Base-by-base conservation (phyloP, 2,113 vertebrate species). In the Myotis yumanensis region DNA sequence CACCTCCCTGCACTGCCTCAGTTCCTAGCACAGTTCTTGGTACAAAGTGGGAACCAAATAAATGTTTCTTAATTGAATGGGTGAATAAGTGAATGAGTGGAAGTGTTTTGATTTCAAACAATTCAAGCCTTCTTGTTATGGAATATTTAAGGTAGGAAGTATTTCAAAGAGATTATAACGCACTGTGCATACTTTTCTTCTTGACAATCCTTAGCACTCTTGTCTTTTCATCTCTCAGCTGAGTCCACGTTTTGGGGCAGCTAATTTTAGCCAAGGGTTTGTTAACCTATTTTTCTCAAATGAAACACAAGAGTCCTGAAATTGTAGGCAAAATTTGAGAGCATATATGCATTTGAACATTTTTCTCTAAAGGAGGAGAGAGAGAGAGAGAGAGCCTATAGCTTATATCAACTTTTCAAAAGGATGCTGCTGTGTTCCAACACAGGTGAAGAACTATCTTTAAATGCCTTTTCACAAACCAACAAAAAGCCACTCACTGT, bases 391-490 rank as follows among this genome's bases (percentile, higher is more conserved):
- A 37, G 22, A 59, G 3, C 14, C 37, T 66, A 54, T 11, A 57
- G 35, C 54, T 76, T 82, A 86, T 40, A 88, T 72, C 37, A 69
- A 28, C 12, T 91, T 90, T 95, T 96, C 68, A 93, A 91, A 86
- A n/a, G 72, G 43, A 84, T 77, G 30, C 23, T 77, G 37, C n/a
- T 82, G 43, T 37, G 37, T 92, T 48, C 11, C 64, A 95, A 35
- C 0, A 51, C 3, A 66, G 32, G 32, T 54, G n/a, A 94, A 90
- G n/a, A 46, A 88, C 8, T n/a, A 48, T 20, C 35, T 59, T 52
- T 54, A 94, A 77, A 22, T 52, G 12, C 7, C 30, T 90, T 87
- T 73, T 66, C 18, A 43, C 12, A n/a, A 4, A 48, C 68, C 48
- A 62, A 30, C 11, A 76, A 59, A 93, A 76, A 51, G 43, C 43